phyloP scores from a whole-genome alignment of 2,113 vertebrate genomes.

The Urocitellus parryii region DNA sequence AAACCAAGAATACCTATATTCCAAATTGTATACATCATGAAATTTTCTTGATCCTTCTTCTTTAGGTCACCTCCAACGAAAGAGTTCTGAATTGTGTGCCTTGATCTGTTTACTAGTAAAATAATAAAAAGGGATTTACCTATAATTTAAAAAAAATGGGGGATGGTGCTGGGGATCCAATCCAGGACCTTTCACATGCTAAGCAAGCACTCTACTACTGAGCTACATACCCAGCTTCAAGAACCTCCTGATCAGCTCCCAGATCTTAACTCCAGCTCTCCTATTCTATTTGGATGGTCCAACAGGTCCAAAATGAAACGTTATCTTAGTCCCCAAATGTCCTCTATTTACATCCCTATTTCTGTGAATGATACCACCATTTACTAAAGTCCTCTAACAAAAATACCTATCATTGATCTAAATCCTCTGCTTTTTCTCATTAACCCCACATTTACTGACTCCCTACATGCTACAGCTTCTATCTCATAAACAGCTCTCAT shows the following conservation, averaged over 20 bases:
- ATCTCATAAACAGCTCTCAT: not conserved
- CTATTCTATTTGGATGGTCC: not conserved
- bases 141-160: not conserved
- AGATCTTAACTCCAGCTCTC: not conserved
- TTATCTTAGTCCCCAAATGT: not conserved
- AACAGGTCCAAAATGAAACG: not conserved
- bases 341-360: not conserved
- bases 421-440: not conserved
- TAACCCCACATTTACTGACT: not conserved
- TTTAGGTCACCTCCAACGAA: constrained; percentile 1
- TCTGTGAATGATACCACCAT: not conserved
- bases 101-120: not conserved
- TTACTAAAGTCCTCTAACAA: not conserved
- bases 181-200: too few relatives aligned
- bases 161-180: too few relatives aligned
- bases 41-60: not conserved
- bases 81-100: not conserved
- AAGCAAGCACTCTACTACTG: too few relatives aligned
- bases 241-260: not conserved
- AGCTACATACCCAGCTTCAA: not conserved
- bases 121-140: not conserved
- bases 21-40: not conserved
- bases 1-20: too few relatives aligned
- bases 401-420: not conserved
- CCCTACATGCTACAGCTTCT: not conserved